These are phyloP conservation scores for Philopotamus ludificatus DNA, from an alignment of 1,140 invertebrate species.

Conservation along the genomic window DNA sequence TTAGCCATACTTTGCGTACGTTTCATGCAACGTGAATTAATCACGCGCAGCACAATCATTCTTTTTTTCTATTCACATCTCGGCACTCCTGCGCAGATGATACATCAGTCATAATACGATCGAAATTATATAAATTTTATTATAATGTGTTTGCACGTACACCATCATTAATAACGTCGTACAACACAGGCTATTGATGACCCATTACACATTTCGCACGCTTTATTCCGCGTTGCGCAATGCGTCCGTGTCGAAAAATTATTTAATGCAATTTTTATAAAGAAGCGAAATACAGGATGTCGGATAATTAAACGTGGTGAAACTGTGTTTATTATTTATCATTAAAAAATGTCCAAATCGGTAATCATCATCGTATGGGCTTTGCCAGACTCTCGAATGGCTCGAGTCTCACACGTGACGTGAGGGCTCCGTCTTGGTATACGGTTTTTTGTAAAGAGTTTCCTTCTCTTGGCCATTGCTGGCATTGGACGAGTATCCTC, in stretches of 20 bases:
- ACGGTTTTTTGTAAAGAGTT: no score
- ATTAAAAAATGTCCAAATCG: no score
- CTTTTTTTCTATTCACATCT: neutral
- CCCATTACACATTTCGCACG: neutral
- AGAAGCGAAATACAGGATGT: no score
- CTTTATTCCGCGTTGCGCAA: neutral
- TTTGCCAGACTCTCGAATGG: no score
- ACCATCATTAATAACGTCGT: neutral
- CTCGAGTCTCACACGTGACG: no score
- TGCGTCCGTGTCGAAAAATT: neutral
- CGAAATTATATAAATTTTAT: neutral
- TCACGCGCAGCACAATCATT: neutral
- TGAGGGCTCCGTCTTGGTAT: no score
- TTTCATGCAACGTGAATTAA: neutral
- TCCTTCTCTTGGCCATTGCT: no score
- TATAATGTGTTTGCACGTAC: neutral
- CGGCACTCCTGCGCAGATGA: neutral
- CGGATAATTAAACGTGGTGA: no score
- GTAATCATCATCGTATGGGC: no score
- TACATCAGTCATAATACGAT: neutral
- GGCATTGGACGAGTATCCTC: no score
- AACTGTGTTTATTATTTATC: no score
- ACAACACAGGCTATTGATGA: neutral
- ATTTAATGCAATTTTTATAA: neutral
- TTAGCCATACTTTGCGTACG: neutral